Base-by-base conservation (phyloP, 2,888 invertebrate genomes). In the Craniophora ligustri region DNA sequence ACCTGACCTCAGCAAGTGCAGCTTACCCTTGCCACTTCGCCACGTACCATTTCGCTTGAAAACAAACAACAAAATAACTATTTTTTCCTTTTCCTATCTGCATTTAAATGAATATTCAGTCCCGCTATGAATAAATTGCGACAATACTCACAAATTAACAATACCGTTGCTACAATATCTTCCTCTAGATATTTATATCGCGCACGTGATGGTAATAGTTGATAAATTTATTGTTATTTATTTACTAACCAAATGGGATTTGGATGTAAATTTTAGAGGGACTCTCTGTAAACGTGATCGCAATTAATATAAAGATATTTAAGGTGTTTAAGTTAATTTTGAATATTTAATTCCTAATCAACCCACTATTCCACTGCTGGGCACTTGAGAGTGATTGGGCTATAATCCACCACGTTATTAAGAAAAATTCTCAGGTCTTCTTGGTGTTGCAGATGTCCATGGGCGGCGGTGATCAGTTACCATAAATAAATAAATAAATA, bases 141-240 rank as follows among this genome's bases (percentile, higher is more conserved):
- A 67, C 68, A 64, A 61, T 48, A 32, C 46, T 59, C 46, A 28
- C 61, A 64, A 64, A 64, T 64, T 64, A 67, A 67, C 55, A 54
- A 38, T 67, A 61, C 48, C 32, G 19, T 5, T 32, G 35, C 7
- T 21, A 21, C 41, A 18, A 40, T 60, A 67, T 60, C 47, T 48
- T 45, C 45, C 62, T 32, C 28, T 41, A 16, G 34, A 41, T 66
- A 68, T 66, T 63, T 66, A 66, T 41, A 47, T 35, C 32, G 11
- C 8, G 51, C 11, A 63, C 65, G 65, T 66, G 65, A 42, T 46
- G 32, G 57, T 23, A 69, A 63, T 53, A 35, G 34, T 39, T 19
- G 51, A 42, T 49, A 42, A 44, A 67, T 67, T 48, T 62, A 49
- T 67, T 64, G 10, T 41, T 41, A 42, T 64, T 61, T 8, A 13